Evolutionary conservation across 2,888 invertebrate species (phyloP).

Genomic region (Trissonchulus latispiculum): DNA sequence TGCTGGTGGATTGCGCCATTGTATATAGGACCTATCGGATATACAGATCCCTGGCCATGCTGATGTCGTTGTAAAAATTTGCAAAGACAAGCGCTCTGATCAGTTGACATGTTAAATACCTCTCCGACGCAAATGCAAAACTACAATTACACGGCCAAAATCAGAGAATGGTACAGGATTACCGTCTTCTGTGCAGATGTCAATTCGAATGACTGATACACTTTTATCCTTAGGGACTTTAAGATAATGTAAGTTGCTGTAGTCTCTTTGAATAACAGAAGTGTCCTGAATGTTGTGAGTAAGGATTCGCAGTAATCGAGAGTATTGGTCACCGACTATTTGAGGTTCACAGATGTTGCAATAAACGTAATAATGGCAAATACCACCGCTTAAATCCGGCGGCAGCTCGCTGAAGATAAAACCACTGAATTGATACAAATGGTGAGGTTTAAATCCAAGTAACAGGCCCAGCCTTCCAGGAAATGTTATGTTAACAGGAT

Average conservation of each 20-base stretch:
- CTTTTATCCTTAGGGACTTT: background rate
- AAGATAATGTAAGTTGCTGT: background rate
- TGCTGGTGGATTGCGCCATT: background rate
- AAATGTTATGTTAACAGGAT: background rate
- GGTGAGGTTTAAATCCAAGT: background rate
- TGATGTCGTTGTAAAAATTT: no score
- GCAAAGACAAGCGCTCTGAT: no score
- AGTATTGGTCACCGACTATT: background rate
- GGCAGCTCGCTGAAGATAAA: no score
- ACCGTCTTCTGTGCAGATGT: background rate
- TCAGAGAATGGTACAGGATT: background rate
- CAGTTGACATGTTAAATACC: no score
- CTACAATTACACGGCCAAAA: no score
- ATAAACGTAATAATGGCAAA: background rate
- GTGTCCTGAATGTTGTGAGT: background rate
- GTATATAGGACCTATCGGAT: no score
- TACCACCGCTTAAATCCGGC: no score
- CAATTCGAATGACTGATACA: background rate
- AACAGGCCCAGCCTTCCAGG: background rate
- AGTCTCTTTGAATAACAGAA: background rate
- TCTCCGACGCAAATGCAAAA: no score
- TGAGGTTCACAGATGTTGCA: conserved; percentile 9
- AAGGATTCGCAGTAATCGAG: background rate
- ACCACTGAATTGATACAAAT: no score
- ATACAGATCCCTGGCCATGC: no score